phyloP scores from a whole-genome alignment of 2,797 vertebrate species.

The Thamnophis elegans region DNA sequence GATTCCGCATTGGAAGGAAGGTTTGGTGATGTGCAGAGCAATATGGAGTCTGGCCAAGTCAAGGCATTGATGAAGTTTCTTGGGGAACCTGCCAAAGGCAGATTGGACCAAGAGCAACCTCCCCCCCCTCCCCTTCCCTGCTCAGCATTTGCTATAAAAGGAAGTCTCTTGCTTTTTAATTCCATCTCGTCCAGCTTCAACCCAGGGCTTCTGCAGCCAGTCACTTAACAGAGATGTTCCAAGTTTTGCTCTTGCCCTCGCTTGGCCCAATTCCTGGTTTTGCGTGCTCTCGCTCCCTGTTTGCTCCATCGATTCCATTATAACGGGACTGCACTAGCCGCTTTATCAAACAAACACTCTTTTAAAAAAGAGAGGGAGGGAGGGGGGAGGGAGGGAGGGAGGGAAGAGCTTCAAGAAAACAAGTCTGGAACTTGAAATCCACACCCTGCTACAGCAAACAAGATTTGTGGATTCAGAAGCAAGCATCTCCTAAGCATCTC shows the following conservation, averaged over 20 bases:
- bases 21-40: background rate
- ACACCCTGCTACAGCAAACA: background rate
- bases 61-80: constrained; percentile 24
- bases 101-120: background rate
- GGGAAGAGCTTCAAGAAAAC: background rate
- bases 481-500: background rate
- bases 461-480: background rate
- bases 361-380: background rate
- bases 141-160: constrained; percentile 65
- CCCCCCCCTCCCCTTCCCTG: background rate
- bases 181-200: constrained; percentile 20
- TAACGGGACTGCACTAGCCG: constrained; percentile 46
- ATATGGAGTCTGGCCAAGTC: background rate
- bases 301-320: constrained; percentile 17
- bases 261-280: background rate
- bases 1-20: background rate
- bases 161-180: constrained; percentile 46
- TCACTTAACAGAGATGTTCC: constrained; percentile 39
- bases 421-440: constrained; percentile 1
- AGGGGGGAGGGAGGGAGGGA: rapidly evolving
- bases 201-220: constrained; percentile 37
- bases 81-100: constrained; percentile 11
- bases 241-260: constrained; percentile 12
- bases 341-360: constrained; percentile 7
- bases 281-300: background rate